Evolutionary conservation across 2,888 invertebrate species (phyloP).

Genomic region (Siphonodentalium dalli): DNA sequence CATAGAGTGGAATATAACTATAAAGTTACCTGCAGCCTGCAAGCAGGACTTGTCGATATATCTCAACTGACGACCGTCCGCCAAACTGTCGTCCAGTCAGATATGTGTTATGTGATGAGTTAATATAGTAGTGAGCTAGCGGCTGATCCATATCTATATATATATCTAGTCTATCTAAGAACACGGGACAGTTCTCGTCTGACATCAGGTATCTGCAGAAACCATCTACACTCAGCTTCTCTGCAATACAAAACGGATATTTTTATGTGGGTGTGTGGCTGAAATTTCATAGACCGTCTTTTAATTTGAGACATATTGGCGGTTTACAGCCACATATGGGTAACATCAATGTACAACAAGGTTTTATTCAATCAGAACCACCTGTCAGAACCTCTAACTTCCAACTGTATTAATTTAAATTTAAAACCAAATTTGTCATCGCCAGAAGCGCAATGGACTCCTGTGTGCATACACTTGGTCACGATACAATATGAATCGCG

Average conservation of each 20-base stretch:
- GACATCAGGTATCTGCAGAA: conserved; percentile 99
- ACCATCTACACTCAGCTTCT: conserved; percentile 85
- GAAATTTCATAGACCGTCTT: too few species aligned
- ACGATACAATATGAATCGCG: too few species aligned
- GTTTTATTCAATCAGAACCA: too few species aligned
- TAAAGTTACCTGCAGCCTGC: conserved; percentile 89
- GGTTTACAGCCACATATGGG: too few species aligned
- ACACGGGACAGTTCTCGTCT: conserved; percentile 99
- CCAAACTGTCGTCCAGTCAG: conserved; percentile 84
- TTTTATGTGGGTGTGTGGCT: background rate
- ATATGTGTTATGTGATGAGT: conserved; percentile 74
- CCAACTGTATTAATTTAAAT: too few species aligned
- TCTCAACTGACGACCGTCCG: conserved; percentile 95
- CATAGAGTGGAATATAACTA: too few species aligned
- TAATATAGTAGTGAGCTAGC: conserved; percentile 97
- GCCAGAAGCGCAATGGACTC: too few species aligned
- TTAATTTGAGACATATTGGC: background rate
- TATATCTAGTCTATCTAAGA: conserved; percentile 94
- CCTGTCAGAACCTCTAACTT: too few species aligned
- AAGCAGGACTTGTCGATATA: conserved; percentile 95
- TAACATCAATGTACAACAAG: too few species aligned
- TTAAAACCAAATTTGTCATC: too few species aligned
- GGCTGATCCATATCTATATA: conserved; percentile 96
- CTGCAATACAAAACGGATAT: conserved; percentile 41
- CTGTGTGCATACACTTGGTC: too few species aligned